Percentiles rank a stretch among this genome's conserved stretches.
Evolutionary conservation across 2,113 vertebrate species (phyloP).

Genomic region (Glareola pratincola): DNA sequence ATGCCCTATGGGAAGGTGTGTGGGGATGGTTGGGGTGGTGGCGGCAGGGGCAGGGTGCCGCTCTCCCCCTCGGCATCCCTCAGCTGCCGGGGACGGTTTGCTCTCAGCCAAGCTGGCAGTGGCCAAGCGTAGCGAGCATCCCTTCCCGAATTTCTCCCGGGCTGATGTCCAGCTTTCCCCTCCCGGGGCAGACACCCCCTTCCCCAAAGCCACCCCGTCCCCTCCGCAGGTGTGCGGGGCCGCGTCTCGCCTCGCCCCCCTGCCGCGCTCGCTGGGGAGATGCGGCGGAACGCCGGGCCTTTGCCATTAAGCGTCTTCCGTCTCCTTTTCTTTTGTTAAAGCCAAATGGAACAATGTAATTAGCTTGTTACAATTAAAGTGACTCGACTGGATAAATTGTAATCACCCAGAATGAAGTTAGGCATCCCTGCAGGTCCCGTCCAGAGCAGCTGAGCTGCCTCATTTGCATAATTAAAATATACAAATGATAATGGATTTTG

Average conservation of each 20-base stretch:
- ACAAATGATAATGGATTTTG: slow-evolving; percentile 99
- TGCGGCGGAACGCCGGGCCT: not conserved
- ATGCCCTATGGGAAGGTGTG: accelerated
- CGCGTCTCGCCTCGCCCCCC: not conserved
- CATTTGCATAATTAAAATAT: slow-evolving; percentile 99
- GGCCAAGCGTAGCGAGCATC: accelerated
- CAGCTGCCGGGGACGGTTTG: accelerated
- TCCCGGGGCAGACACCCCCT: accelerated
- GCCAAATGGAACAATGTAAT: slow-evolving; percentile 99
- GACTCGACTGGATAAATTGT: slow-evolving; percentile 99
- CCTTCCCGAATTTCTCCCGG: not conserved
- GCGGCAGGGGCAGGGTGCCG: accelerated
- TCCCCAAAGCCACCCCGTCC: accelerated
- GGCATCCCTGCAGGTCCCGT: slow-evolving; percentile 98
- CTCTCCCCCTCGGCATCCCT: not conserved
- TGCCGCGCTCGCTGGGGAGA: not conserved
- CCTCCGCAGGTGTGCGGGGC: not conserved
- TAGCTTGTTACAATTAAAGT: slow-evolving; percentile 99
- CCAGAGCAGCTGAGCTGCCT: slow-evolving; percentile 97
- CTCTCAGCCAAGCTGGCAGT: accelerated
- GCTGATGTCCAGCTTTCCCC: accelerated
- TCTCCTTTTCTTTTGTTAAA: slow-evolving; percentile 97
- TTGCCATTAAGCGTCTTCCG: slow-evolving; percentile 79
- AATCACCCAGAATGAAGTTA: slow-evolving; percentile 99
- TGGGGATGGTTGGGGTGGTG: accelerated